Base-by-base conservation (phyloP, 1,140 invertebrate species). In the Contarinia nasturtii region DNA sequence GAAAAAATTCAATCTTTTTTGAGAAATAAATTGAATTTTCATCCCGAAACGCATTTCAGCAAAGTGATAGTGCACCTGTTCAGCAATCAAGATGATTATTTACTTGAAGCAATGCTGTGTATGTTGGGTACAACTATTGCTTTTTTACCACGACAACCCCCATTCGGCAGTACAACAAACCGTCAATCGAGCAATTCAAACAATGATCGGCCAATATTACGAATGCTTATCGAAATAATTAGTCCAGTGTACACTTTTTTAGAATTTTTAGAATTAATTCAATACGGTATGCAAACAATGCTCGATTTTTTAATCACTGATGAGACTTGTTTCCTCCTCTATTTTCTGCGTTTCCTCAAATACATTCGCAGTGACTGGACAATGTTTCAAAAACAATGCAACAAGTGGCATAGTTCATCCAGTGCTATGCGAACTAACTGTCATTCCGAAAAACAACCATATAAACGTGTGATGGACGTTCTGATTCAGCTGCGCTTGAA, bases 51-150 rank as follows among this genome's bases (percentile, higher is more conserved):
- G 52, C 79, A 82, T 20, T 74, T 90, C 45, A 84, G 83, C 8
- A 86, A 88, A 63, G 88, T 87, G 71, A 72, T 90, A 45, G 82
- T 91, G 40, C 82, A 86, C 58, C 66, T 92, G 38, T 90, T 92
- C 57, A 77, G 79, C 52, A 86, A 91, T 65, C 86, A 91, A 63
- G 87, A 92, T 60, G 87, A 92, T 60, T 86, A 85, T 53, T 61
- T 92, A 45, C 82, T 91, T 20, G 88, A 91, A 67, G 80, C 82
- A n/a, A 86, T 92, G 84, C 81, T 91, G 1, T 91, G 86, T 63
- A 86, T 82, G 37, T 63, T 91, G 27, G 86, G 91, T 61, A 86
- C 89, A 21, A 84, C 81, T 4, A 77, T 83, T 38, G 86, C 84
- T 44, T 75, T 89, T 18, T 83, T 82, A 20, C 83, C 84, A 56